Evolutionary conservation across 2,797 vertebrate genomes (phyloP), one percentile per base, ranked within the genome.

Genomic region (Phoeniculus purpureus): DNA sequence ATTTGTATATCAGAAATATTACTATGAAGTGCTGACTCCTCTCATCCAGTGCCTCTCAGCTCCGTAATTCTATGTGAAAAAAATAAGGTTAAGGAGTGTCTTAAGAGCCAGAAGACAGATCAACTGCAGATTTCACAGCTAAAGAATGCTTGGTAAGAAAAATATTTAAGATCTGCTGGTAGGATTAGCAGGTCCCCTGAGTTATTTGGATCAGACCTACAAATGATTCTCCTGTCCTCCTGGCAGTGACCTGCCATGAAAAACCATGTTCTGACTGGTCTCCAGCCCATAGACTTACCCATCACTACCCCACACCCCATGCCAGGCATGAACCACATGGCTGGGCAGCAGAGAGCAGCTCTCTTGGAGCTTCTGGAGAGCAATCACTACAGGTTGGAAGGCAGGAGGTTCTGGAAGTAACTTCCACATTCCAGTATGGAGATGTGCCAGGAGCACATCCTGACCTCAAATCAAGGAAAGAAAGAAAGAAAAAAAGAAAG

Each of bases 1-100:
- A 91, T 95, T 92, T 95, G 94, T 94, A 85, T 93, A 93, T 87
- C 81, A 93, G 60, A 89, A 94, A 82, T 81, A 89, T 81, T 82
- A 79, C 75, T 91, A 94, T 1, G 1, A 90, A 90, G 84, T 78
- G 94, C 93, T 93, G 93, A 95, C 88, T 94, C 52, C 45, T 94
- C 68, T 95, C 32, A 89, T 85, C 62, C 73, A 62, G 40, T 66
- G 68, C 78, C 34, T 88, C 75, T 88, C 68, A 77, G 80, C 60
- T 84, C 90, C 1, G 0, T 43, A 88, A 86, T 65, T 88, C 73
- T 56, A n/a, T 55, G 73, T 19, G n/a, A 37, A 89, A 72, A 88
- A 94, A 94, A 82, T 29, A 75, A 60, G 47, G 66, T 56, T 75
- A 89, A 80, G 79, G 84, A 82, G 34, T 75, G 72, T 81, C 91